Conservation (phyloP, 2,113 vertebrate species). For the Erpornis zantholeuca region DNA sequence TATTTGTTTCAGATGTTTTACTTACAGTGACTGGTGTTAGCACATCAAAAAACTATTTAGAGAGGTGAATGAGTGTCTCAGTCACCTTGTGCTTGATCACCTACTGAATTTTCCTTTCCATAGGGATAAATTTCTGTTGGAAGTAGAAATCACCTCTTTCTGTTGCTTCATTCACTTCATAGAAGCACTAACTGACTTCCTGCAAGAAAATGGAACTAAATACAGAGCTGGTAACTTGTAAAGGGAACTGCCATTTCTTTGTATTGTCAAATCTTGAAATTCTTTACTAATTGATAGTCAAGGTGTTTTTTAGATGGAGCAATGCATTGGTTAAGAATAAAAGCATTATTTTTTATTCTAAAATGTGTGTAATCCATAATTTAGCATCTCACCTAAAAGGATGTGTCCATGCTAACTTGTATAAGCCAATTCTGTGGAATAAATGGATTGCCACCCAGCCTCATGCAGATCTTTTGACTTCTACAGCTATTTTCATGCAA, state of each 20-base stretch:
- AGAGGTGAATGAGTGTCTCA: not conserved
- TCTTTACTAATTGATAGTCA: not conserved
- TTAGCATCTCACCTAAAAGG: not conserved
- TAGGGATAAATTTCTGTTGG: not conserved
- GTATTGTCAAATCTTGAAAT: not conserved
- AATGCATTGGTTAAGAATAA: not conserved
- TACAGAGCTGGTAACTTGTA: not conserved
- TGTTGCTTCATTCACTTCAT: not conserved
- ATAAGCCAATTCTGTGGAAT: not conserved
- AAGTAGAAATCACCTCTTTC: not conserved
- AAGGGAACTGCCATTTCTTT: not conserved
- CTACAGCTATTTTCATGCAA: not conserved
- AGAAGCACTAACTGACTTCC: not conserved
- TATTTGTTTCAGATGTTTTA: not conserved
- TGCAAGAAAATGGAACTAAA: not conserved
- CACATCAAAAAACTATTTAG: not conserved
- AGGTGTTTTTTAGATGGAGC: not conserved
- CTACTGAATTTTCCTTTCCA: not conserved
- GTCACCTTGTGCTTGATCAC: not conserved
- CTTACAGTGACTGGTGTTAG: not conserved
- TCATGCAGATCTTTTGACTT: not conserved
- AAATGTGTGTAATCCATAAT: accelerated
- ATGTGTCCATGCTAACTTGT: not conserved
- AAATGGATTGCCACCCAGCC: not conserved
- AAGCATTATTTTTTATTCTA: not conserved